Evolutionary conservation across 2,888 invertebrate genomes (phyloP).

Genomic region (Steinernema scapterisci): DNA sequence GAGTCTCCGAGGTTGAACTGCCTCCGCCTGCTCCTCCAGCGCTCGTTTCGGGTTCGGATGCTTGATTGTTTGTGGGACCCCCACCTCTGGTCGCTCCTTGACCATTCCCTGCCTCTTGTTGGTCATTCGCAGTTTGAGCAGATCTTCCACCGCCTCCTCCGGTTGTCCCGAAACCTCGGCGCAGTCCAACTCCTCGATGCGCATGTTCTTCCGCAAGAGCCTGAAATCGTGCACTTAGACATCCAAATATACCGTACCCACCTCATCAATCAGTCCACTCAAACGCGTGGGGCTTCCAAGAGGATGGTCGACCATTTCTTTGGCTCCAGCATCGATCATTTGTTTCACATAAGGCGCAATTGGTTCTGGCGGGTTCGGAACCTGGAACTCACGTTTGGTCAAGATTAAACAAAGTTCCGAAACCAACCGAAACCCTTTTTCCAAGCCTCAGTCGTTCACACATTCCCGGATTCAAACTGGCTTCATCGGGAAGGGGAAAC

Average conservation of each 20-base stretch:
- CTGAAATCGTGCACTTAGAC: background rate
- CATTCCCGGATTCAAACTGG: conserved; percentile 32
- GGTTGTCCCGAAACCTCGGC: background rate
- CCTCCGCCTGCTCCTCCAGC: background rate
- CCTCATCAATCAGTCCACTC: background rate
- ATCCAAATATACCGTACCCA: background rate
- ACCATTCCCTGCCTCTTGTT: background rate
- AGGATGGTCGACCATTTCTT: background rate
- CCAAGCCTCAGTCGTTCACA: conserved; percentile 43
- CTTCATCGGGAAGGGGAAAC: conserved; percentile 42
- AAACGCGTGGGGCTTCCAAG: background rate
- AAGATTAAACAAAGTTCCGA: background rate
- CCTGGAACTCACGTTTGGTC: background rate
- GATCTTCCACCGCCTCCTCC: background rate
- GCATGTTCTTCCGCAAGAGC: background rate
- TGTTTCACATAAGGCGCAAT: conserved; percentile 5
- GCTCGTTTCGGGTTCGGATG: background rate
- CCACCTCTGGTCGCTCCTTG: background rate
- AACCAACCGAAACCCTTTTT: conserved; percentile 37
- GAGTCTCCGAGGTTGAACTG: background rate
- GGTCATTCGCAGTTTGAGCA: background rate
- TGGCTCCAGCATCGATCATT: conserved; percentile 34
- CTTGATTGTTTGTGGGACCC: too few relatives aligned
- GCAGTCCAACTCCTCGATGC: background rate
- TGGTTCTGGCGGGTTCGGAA: background rate